Conservation (phyloP, 2,888 invertebrate species). For the Gnatocerus cornutus region DNA sequence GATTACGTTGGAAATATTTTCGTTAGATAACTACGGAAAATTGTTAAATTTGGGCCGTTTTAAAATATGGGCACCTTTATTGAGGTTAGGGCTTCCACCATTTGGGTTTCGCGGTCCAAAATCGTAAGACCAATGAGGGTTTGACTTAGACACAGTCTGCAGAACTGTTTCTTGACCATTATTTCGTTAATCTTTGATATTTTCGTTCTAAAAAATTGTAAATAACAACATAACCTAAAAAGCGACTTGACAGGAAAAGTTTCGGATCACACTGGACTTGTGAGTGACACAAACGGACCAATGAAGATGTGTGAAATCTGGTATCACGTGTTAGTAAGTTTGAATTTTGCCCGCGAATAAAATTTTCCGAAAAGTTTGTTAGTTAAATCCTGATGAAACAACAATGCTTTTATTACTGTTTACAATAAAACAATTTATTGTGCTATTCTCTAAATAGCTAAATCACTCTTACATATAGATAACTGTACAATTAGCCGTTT, state of each 20-base stretch:
- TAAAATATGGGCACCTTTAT: background rate
- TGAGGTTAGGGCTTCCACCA: constrained; percentile 6
- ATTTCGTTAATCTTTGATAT: background rate
- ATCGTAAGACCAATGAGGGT: background rate
- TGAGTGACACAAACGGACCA: background rate
- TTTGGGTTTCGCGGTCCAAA: background rate
- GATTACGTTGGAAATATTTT: background rate
- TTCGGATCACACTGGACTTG: background rate
- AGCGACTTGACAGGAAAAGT: background rate
- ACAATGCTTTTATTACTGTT: constrained; percentile 56
- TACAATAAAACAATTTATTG: constrained; percentile 47
- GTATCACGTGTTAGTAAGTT: too few relatives aligned
- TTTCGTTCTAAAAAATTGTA: background rate
- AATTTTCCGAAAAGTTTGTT: too few relatives aligned
- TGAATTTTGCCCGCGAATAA: too few relatives aligned
- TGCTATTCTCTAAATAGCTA: constrained; percentile 42
- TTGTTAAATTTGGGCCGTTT: background rate
- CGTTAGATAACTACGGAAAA: background rate
- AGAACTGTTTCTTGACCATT: background rate
- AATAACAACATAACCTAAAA: constrained; percentile 20
- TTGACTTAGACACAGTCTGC: background rate
- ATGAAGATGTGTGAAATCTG: too few relatives aligned
- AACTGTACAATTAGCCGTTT: constrained; percentile 46
- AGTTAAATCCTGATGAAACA: constrained; percentile 24
- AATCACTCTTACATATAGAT: constrained; percentile 39